Base-by-base conservation (phyloP, 2,113 vertebrate species). In the Mastomys coucha region DNA sequence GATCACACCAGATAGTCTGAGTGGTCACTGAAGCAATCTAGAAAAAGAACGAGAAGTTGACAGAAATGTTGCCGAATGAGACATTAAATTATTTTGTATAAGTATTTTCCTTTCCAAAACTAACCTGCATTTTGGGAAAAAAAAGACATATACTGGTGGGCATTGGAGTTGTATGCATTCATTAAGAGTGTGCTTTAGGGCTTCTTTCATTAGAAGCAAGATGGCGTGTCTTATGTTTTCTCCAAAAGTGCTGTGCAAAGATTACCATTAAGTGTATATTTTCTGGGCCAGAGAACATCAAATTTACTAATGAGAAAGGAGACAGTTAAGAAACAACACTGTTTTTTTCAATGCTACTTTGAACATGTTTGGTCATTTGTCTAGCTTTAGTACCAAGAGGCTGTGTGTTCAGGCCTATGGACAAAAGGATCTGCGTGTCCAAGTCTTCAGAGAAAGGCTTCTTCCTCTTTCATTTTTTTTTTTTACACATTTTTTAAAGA, bases 181-280 rank as follows among this genome's bases (percentile, higher is more conserved):
- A 93, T 73, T 58, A 73, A 39, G 31, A 73, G 24, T 7, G 6
- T 42, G 36, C 14, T 39, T 39, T 70, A 70, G 49, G 2, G 10
- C 60, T 95, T 90, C 81, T 73, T 91, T 95, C n/a, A 73, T 88
- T 92, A 84, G 60, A 88, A 87, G 73, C 8, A 86, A 77, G 70
- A 77, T 73, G 78, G 42, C 0, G 28, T 56, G 19, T 63, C 58
- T 87, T 87, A 17, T 24, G 19, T 51, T 72, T 81, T 22, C 58
- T 33, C 88, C 70, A 12, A 67, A 95, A 91, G n/a, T 51, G 39
- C 14, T 84, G 22, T 73, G 20, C 81, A 81, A 31, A 81, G 75
- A 80, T 78, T 33, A 78, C 19, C 39, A 53, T 53, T 53, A 36
- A 13, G 9, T 51, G 7, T 19, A 42, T 28, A 1, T 72, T 76